These are phyloP conservation scores for Nannobrachium achirus DNA, from an alignment of 2,113 vertebrate genomes.

Conservation along the genomic window DNA sequence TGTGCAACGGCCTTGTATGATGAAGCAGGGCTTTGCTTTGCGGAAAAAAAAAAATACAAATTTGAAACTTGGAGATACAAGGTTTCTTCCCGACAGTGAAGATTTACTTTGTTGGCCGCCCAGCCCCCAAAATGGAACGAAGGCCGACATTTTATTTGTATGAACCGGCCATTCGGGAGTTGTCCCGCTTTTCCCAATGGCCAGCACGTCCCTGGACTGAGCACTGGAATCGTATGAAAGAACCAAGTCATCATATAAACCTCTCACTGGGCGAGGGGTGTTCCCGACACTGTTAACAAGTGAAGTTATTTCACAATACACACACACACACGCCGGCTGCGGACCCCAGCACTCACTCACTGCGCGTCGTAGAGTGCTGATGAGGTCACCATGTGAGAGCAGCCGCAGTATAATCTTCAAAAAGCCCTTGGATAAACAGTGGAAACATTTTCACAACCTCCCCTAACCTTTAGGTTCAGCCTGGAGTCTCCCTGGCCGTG, in stretches of 20 bases:
- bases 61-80: no score
- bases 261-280: constrained; percentile 23
- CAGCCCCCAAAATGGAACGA: no score
- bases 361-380: constrained; percentile 46
- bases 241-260: constrained; percentile 15
- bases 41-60: no score
- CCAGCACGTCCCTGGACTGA: no score
- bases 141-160: no score
- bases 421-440: constrained; percentile 62
- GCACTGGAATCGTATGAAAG: constrained; percentile 22
- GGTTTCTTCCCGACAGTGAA: no score
- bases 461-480: constrained; percentile 62
- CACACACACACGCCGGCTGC: constrained; percentile 15
- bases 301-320: constrained; percentile 50
- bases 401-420: constrained; percentile 61
- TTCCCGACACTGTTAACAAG: constrained; percentile 41
- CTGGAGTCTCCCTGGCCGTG: constrained; percentile 43
- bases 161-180: no score
- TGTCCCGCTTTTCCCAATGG: no score
- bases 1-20: no score
- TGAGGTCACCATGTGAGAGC: constrained; percentile 66
- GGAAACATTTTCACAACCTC: constrained; percentile 70
- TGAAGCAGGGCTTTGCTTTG: no score
- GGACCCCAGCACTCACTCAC: constrained; percentile 42
- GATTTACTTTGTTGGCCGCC: no score